These are phyloP conservation scores for Chunga burmeisteri DNA, from an alignment of 2,113 vertebrate species.

Conservation along the genomic window DNA sequence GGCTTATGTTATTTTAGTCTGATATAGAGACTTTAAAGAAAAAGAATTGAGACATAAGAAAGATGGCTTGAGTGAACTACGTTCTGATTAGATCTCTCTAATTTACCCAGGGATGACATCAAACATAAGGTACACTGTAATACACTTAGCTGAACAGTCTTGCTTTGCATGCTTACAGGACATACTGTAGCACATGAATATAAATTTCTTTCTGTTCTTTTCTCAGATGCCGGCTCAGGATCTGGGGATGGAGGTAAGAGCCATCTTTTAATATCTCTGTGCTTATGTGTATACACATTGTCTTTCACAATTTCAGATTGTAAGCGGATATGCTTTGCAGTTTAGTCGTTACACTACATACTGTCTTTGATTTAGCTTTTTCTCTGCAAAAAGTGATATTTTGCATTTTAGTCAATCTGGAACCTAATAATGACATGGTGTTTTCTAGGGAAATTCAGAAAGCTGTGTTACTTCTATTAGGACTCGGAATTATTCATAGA, in stretches of 20 bases:
- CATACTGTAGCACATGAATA: not conserved
- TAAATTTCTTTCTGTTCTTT: conserved; percentile 20
- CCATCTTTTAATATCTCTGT: not conserved
- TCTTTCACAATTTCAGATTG: not conserved
- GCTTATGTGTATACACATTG: not conserved
- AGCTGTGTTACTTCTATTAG: conserved; percentile 3
- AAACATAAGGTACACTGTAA: not conserved
- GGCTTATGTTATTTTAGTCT: not conserved
- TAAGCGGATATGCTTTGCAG: not conserved
- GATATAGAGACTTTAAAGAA: not conserved
- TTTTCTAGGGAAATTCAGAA: conserved; percentile 47
- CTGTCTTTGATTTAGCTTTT: not conserved
- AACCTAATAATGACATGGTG: not conserved
- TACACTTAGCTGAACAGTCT: not conserved
- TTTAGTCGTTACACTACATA: not conserved
- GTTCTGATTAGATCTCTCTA: conserved; percentile 23
- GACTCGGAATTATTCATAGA: conserved; percentile 32
- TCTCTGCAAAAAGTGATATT: not conserved
- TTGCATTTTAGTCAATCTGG: conserved; percentile 36
- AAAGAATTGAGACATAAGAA: not conserved
- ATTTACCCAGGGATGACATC: conserved; percentile 45
- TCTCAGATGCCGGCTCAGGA: conserved; percentile 82
- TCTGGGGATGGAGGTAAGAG: conserved; percentile 85
- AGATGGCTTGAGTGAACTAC: not conserved
- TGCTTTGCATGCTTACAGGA: not conserved